phyloP scores from a whole-genome alignment of 2,113 vertebrate species.

The Picathartes gymnocephalus region DNA sequence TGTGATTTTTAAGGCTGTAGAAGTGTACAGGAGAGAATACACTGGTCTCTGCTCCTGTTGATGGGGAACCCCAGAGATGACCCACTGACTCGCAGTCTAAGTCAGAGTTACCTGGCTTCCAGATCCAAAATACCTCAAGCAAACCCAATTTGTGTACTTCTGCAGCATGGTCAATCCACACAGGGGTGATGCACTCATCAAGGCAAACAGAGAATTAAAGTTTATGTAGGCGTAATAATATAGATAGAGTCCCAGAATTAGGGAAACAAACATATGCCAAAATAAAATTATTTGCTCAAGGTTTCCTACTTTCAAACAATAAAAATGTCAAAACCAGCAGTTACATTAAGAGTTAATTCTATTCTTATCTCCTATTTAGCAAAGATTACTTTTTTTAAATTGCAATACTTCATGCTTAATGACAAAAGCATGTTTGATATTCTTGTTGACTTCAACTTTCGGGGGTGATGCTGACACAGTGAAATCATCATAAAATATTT shows the following conservation, averaged over 20 bases:
- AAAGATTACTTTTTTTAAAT: not conserved
- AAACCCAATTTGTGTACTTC: not conserved
- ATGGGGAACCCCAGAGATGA: not conserved
- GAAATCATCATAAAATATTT: not conserved
- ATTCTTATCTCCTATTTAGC: not conserved
- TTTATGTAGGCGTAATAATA: not conserved
- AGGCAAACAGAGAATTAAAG: not conserved
- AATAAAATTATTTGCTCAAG: not conserved
- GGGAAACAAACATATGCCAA: not conserved
- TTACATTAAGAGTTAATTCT: not conserved
- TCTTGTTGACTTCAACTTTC: not conserved
- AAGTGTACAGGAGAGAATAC: not conserved
- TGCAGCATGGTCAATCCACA: not conserved
- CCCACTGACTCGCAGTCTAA: not conserved
- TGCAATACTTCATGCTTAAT: not conserved
- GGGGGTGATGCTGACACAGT: not conserved
- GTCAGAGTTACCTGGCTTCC: not conserved
- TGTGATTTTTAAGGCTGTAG: not conserved
- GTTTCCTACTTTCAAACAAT: not conserved
- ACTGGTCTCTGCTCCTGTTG: not conserved
- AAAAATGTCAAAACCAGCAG: not conserved
- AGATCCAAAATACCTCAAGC: not conserved
- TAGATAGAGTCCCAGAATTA: not conserved
- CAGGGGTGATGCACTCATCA: not conserved
- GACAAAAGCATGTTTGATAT: not conserved